These are phyloP conservation scores for Saccostrea cuccullata DNA, from an alignment of 1,140 invertebrate species.

Conservation along the genomic window DNA sequence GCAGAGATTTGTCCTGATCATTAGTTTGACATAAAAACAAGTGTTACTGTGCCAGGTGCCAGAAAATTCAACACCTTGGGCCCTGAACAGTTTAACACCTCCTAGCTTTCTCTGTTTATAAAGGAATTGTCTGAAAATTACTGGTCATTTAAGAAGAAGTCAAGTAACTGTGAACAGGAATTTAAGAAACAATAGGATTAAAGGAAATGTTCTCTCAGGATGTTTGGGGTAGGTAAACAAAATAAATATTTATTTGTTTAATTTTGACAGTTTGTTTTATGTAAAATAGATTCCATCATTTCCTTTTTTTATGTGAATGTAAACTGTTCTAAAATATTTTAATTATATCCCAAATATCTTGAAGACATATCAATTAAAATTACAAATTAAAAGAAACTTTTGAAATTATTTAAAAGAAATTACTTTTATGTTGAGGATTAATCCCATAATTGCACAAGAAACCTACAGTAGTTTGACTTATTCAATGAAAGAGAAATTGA, in stretches of 20 bases:
- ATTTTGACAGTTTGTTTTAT: not conserved
- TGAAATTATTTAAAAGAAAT: no score
- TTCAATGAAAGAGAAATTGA: not conserved
- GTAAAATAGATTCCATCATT: no score
- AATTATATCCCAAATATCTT: no score
- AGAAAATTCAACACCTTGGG: not conserved
- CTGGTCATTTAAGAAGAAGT: not conserved
- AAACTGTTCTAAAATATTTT: no score
- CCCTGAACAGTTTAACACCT: slow-evolving; percentile 31
- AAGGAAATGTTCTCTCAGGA: slow-evolving; percentile 1
- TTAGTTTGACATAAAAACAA: slow-evolving; percentile 29
- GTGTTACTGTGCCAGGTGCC: slow-evolving; percentile 6
- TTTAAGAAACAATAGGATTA: not conserved
- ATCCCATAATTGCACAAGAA: not conserved
- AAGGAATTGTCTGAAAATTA: not conserved
- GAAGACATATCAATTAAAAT: no score
- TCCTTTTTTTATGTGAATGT: no score
- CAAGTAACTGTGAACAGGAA: not conserved
- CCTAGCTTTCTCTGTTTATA: not conserved
- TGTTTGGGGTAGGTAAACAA: not conserved
- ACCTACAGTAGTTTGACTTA: not conserved
- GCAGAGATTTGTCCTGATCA: slow-evolving; percentile 18
- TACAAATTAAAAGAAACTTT: no score
- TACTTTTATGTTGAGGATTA: not conserved
- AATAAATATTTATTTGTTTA: not conserved